Evolutionary conservation across 2,888 invertebrate genomes (phyloP).

Genomic region (Cephus runcator): DNA sequence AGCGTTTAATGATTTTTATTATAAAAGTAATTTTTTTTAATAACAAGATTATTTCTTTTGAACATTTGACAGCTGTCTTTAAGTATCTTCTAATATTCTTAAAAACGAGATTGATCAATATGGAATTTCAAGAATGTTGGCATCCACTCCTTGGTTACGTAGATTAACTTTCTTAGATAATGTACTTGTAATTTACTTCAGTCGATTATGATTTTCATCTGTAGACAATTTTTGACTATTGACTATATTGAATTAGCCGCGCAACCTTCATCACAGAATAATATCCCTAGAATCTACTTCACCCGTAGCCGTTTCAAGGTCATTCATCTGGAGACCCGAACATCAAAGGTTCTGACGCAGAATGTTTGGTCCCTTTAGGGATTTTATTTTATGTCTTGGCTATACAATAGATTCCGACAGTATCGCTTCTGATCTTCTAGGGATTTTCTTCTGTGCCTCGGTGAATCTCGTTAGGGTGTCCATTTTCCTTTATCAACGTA

Average conservation of each 20-base stretch:
- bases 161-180: neutral
- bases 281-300: neutral
- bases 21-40: neutral
- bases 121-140: neutral
- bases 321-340: too few relatives aligned
- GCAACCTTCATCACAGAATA: neutral
- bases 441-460: neutral
- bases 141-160: neutral
- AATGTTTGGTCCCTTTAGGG: neutral
- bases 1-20: neutral
- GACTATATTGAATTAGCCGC: neutral
- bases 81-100: neutral
- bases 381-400: neutral
- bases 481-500: constrained; percentile 33
- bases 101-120: neutral
- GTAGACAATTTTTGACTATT: neutral
- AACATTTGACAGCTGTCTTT: neutral
- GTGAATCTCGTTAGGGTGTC: constrained; percentile 1
- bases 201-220: neutral
- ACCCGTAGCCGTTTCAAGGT: too few relatives aligned
- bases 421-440: neutral
- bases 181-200: neutral
- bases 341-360: too few relatives aligned
- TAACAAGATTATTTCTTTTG: neutral
- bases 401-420: neutral